Conservation (phyloP, 1,140 invertebrate species). For the Neelides sp. region DNA sequence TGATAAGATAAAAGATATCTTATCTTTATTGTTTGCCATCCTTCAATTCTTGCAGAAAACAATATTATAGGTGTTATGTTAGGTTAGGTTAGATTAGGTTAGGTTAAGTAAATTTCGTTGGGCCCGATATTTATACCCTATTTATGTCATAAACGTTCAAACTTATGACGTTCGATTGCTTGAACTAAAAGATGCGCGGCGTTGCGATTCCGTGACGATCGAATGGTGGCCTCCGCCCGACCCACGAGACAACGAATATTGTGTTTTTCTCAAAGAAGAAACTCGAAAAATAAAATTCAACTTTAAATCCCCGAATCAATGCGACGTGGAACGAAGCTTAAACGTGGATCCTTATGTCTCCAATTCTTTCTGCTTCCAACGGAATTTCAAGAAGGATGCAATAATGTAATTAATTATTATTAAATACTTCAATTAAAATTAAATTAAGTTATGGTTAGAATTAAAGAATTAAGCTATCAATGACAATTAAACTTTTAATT, state of each 20-base stretch:
- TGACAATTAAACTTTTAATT: no score
- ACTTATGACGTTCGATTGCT: no score
- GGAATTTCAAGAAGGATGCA: conserved; percentile 31
- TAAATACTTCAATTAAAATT: background rate
- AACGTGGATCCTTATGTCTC: conserved; percentile 35
- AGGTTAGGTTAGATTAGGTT: no score
- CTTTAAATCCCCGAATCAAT: conserved; percentile 37
- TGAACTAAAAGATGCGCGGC: no score
- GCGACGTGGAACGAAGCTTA: conserved; percentile 36
- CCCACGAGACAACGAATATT: conserved; percentile 34
- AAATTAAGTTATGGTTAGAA: background rate
- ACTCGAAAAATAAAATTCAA: conserved; percentile 15
- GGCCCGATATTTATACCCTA: no score
- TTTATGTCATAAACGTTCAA: no score
- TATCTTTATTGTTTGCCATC: no score
- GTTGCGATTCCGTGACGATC: conserved; percentile 38
- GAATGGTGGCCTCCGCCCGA: conserved; percentile 37
- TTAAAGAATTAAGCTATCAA: background rate
- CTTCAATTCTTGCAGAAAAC: no score
- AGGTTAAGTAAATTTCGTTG: no score
- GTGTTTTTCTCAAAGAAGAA: conserved; percentile 34
- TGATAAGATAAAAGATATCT: no score
- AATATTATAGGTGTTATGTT: no score
- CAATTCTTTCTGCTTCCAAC: conserved; percentile 35
- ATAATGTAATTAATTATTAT: conserved; percentile 19